phyloP scores from a whole-genome alignment of 2,797 vertebrate species.

The Anisognathus igniventris region DNA sequence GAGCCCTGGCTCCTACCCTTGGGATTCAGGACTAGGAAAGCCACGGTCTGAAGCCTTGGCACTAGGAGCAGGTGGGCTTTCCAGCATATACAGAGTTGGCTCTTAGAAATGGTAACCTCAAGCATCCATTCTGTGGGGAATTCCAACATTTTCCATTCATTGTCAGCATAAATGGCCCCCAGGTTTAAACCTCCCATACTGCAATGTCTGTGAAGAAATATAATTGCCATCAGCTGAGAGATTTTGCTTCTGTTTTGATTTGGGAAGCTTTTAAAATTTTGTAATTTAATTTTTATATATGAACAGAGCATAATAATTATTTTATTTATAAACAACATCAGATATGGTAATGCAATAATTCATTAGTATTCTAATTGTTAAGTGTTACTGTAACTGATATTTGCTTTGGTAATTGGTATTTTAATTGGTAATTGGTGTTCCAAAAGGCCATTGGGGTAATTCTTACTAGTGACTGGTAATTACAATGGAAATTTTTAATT shows the following conservation, averaged over 20 bases:
- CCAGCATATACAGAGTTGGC: accelerated
- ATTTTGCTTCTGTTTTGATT: background rate
- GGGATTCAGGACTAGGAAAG: background rate
- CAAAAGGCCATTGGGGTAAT: conserved; percentile 49
- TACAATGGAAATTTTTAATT: conserved; percentile 56
- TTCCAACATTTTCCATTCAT: background rate
- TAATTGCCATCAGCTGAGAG: background rate
- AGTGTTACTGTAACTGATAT: conserved; percentile 43
- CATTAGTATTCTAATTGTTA: conserved; percentile 53
- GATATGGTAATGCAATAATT: conserved; percentile 47
- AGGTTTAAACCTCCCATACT: background rate
- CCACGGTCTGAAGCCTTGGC: background rate
- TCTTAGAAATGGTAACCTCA: background rate
- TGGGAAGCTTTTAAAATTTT: background rate
- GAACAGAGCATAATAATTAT: conserved; percentile 1
- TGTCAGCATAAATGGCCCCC: background rate
- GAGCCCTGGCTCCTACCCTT: background rate
- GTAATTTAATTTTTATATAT: conserved; percentile 20
- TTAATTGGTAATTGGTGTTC: conserved; percentile 54
- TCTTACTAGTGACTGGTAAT: conserved; percentile 45
- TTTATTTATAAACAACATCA: conserved; percentile 60
- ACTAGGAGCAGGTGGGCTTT: background rate
- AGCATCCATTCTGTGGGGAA: background rate
- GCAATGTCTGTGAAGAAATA: background rate
- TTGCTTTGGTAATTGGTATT: conserved; percentile 56